Base-by-base conservation (phyloP, 2,888 invertebrate genomes). In the Meteorus cinctellus region DNA sequence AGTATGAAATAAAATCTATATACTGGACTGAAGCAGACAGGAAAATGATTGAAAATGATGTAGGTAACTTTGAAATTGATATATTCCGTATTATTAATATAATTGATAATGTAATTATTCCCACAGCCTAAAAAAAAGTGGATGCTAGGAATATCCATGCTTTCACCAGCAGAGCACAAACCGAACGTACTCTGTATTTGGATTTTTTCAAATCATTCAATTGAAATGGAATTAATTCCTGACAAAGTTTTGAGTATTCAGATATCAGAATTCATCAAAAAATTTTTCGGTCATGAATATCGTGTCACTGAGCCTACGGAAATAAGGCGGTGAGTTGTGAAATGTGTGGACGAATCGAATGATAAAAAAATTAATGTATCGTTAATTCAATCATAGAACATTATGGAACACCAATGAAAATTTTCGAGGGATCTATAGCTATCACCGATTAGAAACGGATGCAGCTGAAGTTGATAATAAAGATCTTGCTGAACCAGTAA, bases 371-470 rank as follows among this genome's bases (percentile, higher is more conserved):
- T 24, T 19, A n/a, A 29, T 14, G 8, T 8, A 59, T n/a, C 34
- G 16, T 29, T 2, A 34, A 62, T 55, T 67, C 5, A 48, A 29
- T 75, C 12, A 27, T 59, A 75, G 79, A 45, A 93, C 95, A 1
- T 90, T 89, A 0, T 96, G 96, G 96, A 91, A 90, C 77, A 90
- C 91, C 0, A 94, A 95, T 88, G 92, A 92, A 0, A 92, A 92
- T 86, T 94, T 94, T 1, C 90, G 92, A 62, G 96, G 96, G 4
- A 93, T 94, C 0, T 96, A 96, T 86, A 91, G 93, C 1, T 94
- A 91, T 86, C 90, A 92, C 80, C 92, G 92, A 76, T 78, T 92
- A 24, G 86, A 90, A 16, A 88, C 91, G 0, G 91, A 92, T 3
- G 84, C 87, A 29, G 84, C 89, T 62, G 90, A 92, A 1, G 89